These are phyloP conservation scores for Enteromius trimaculatus DNA, from an alignment of 2,797 vertebrate species.

Conservation along the genomic window DNA sequence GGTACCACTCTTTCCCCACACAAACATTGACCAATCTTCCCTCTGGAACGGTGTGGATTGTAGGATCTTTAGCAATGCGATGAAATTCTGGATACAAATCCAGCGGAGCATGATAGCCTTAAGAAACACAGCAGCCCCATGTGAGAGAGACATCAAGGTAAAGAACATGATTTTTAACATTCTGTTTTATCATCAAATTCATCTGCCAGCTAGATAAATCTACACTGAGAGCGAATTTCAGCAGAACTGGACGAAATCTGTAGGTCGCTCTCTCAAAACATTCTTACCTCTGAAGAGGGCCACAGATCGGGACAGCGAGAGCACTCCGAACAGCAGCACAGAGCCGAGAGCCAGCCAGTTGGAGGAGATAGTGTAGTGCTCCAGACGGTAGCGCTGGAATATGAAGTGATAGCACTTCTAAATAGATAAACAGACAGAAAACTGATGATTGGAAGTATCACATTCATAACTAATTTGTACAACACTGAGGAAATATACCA, in stretches of 20 bases:
- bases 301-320: slow-evolving; percentile 93
- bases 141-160: not conserved
- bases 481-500: not conserved
- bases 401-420: slow-evolving; percentile 99
- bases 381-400: slow-evolving; percentile 94
- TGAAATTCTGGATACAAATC: slow-evolving; percentile 97
- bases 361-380: slow-evolving; percentile 96
- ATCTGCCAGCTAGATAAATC: not conserved
- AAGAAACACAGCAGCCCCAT: not conserved
- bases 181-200: not conserved
- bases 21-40: slow-evolving; percentile 89
- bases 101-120: slow-evolving; percentile 95
- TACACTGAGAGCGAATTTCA: not conserved
- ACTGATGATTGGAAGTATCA: not conserved
- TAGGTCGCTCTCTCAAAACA: not conserved
- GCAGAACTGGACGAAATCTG: not conserved
- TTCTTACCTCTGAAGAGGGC: slow-evolving; percentile 92
- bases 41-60: slow-evolving; percentile 87
- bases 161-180: not conserved
- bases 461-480: not conserved
- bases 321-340: slow-evolving; percentile 84
- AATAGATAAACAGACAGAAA: slow-evolving; percentile 49
- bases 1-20: slow-evolving; percentile 97
- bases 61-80: slow-evolving; percentile 89
- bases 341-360: slow-evolving; percentile 92